Evolutionary conservation across 2,888 invertebrate species (phyloP), one percentile per base, ranked within the genome.

Genomic region (Bhutanitis thaidina): DNA sequence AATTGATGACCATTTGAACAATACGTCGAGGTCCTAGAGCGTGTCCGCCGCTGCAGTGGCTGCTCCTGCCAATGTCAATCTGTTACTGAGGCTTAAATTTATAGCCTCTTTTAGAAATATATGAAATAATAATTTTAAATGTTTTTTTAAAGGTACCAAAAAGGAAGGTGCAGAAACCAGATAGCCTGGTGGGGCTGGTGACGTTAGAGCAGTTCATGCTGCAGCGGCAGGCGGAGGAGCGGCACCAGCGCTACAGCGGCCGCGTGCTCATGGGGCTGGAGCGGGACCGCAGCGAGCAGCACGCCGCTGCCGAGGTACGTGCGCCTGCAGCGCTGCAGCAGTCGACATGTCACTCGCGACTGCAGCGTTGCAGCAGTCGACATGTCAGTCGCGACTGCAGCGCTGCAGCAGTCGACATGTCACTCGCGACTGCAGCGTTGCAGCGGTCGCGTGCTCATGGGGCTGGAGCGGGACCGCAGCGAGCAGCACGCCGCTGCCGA

Each of bases 191-290:
- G 57, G 93, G 93, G 0, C 93, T 94, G 69, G 92, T 95, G 44
- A 96, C 95, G 0, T 84, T 95, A 27, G 94, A 95, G 73, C 94
- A 95, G 80, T 91, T 96, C 67, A 95, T 95, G 95, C 77, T 94
- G 59, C 92, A 93, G 60, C 92, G 94, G 60, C 95, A 95, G 74
- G 93, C 92, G 56, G 94, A 94, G 70, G 94, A 95, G 67, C 61
- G 79, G 4, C 59, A 66, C 0, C 74, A 74, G 61, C 45, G 43
- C 41, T n/a, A 32, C 40, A 13, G 32, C 32, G 47, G 40, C 12
- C 35, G 50, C 10, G 53, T 25, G 53, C 54, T 34, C 51, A 48
- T 39, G 46, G 56, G 20, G 43, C 47, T 43, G 27, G 47, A 51
- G 35, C 45, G 50, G 25, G 45, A 32, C 95, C 8, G 93, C 95